Conservation (phyloP, 2,113 vertebrate species). For the Eupsittula cactorum region DNA sequence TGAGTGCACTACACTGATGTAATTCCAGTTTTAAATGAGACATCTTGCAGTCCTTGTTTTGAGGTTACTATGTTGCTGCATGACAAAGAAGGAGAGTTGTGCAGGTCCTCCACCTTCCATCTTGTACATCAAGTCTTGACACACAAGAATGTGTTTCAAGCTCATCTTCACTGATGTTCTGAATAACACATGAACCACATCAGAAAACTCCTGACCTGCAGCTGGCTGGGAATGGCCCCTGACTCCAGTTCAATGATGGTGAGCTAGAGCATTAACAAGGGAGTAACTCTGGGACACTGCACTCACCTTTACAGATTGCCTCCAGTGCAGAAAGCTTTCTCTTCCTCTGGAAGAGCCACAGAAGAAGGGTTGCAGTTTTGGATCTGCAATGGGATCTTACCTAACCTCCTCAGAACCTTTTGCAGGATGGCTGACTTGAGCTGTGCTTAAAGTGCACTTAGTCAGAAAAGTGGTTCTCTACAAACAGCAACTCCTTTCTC, state of each 20-base stretch:
- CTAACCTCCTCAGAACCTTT: neutral
- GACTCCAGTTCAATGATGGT: neutral
- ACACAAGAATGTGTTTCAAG: neutral
- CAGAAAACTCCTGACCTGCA: neutral
- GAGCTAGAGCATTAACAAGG: neutral
- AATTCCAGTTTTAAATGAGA: slow-evolving; percentile 6
- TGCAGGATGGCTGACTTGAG: neutral
- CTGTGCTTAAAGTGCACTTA: neutral
- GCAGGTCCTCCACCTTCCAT: neutral
- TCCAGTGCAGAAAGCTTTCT: neutral
- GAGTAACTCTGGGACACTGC: neutral
- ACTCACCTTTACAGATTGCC: neutral
- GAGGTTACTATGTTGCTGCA: neutral
- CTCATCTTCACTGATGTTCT: neutral
- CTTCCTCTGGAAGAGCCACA: neutral
- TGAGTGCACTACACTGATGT: neutral
- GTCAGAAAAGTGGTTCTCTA: neutral
- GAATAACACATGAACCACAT: neutral
- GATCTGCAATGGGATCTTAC: neutral
- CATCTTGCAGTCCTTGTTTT: neutral
- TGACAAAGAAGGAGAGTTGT: neutral
- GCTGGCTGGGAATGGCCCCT: neutral
- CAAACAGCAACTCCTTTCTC: neutral
- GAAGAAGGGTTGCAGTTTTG: neutral
- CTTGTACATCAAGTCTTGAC: neutral